Percentiles rank a stretch among this genome's conserved stretches.
phyloP scores from a whole-genome alignment of 1,140 invertebrate species.

The Calliopsis andreniformis region DNA sequence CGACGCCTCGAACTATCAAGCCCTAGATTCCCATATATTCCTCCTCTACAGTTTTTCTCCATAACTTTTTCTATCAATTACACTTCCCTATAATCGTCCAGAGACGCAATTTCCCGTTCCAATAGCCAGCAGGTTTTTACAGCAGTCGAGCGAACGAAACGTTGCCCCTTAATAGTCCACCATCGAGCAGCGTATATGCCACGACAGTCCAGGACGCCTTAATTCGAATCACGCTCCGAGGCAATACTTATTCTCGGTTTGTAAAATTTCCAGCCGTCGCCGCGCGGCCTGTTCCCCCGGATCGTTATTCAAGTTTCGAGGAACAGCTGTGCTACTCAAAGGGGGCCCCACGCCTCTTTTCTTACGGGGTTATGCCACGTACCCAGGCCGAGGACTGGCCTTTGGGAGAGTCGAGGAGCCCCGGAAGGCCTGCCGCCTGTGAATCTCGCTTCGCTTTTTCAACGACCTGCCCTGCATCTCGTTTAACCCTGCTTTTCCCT shows the following conservation, averaged over 20 bases:
- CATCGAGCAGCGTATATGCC: neutral
- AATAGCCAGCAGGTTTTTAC: too few relatives aligned
- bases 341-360: slow-evolving; percentile 57
- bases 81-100: too few relatives aligned
- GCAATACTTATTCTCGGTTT: slow-evolving; percentile 38
- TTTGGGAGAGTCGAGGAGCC: slow-evolving; percentile 27
- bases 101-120: neutral
- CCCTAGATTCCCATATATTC: too few relatives aligned
- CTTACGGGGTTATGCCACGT: slow-evolving; percentile 50
- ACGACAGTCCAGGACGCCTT: neutral
- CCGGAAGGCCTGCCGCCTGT: slow-evolving; percentile 19
- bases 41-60: too few relatives aligned
- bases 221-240: slow-evolving; percentile 26
- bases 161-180: neutral
- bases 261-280: slow-evolving; percentile 50
- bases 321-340: slow-evolving; percentile 62
- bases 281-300: slow-evolving; percentile 36
- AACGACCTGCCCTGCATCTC: slow-evolving; percentile 7
- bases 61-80: neutral
- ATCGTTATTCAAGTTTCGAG: slow-evolving; percentile 64
- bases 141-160: too few relatives aligned
- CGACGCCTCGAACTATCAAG: too few relatives aligned
- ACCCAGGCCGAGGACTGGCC: slow-evolving; percentile 32
- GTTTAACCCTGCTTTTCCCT: neutral
- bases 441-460: slow-evolving; percentile 41